Base-by-base conservation (phyloP, 2,113 vertebrate genomes). In the Vidua macroura region DNA sequence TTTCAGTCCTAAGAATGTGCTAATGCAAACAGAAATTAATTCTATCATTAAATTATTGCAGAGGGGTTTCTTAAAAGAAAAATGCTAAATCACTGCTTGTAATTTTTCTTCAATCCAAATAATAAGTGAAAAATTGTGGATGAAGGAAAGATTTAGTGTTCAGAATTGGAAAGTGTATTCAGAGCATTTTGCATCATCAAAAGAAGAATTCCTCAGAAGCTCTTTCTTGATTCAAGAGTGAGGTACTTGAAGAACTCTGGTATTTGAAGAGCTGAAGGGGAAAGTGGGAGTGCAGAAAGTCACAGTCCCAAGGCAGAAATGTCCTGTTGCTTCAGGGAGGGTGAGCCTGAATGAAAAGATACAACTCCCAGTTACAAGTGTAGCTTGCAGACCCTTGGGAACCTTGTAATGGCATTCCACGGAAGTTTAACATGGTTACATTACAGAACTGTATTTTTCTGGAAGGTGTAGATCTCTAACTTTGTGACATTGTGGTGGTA, bases 291-390 rank as follows among this genome's bases (percentile, higher is more conserved):
- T 39, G 33, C 33, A 24, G n/a, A 41, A 70, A 17, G 48, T 74
- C 37, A 5, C 20, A 35, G 62, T 66, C 63, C 21, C 20, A 13
- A 43, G 39, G 28, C 39, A 52, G 37, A 56, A 78, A 39, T 48
- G 39, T 30, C 0, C 0, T 1, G 0, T 69, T 52, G 22, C 59
- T 60, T 73, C 7, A 13, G 35, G 25, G 27, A 56, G 67, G 13
- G 28, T 0, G 5, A 74, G 21, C 51, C 64, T 59, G 18, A 59
- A 23, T 37, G 78, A 1, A 25, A 17, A 28, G 39, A 55, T 43
- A 13, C 17, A 27, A 0, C 43, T 66, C 41, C 13, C 11, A n/a
- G 16, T 11, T 58, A 44, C 9, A 63, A 11, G 25, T 17, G 30
- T 37, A 37, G 19, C 15, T 72, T 73, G 67, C 19, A 52, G 48